These are phyloP conservation scores for Stictocephala bisonia DNA, from an alignment of 2,888 invertebrate genomes.

Conservation along the genomic window DNA sequence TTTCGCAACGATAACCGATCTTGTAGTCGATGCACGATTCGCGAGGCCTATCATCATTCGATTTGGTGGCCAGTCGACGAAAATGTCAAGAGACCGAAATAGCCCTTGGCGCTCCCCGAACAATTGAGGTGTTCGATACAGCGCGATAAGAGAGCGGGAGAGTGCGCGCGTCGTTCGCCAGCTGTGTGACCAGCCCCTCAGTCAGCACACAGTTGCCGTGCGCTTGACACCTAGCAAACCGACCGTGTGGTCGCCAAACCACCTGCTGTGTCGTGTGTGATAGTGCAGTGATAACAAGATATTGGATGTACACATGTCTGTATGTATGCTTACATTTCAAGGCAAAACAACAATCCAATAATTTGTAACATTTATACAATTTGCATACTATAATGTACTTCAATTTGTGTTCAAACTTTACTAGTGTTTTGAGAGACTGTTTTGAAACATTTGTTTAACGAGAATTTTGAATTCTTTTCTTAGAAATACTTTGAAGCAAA, in stretches of 20 bases:
- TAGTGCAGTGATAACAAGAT: neutral
- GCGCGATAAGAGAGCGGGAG: neutral
- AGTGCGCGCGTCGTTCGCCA: neutral
- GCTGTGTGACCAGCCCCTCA: neutral
- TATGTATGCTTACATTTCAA: no score
- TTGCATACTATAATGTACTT: no score
- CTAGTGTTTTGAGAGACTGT: no score
- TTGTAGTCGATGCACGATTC: neutral
- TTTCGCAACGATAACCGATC: neutral
- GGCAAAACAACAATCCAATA: no score
- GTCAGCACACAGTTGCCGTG: conserved; percentile 11
- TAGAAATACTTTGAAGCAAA: no score
- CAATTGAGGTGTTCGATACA: conserved; percentile 46
- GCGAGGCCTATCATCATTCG: conserved; percentile 12
- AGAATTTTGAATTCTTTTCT: no score
- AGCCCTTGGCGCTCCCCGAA: conserved; percentile 19
- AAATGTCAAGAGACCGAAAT: conserved; percentile 34
- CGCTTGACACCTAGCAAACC: neutral
- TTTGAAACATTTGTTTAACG: no score
- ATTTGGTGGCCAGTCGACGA: neutral
- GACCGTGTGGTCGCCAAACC: neutral
- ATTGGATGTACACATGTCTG: neutral
- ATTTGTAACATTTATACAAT: no score
- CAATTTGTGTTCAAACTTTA: no score
- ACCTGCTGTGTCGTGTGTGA: conserved; percentile 18